phyloP scores from a whole-genome alignment of 2,888 invertebrate genomes.

The Drosophila mayaguana region DNA sequence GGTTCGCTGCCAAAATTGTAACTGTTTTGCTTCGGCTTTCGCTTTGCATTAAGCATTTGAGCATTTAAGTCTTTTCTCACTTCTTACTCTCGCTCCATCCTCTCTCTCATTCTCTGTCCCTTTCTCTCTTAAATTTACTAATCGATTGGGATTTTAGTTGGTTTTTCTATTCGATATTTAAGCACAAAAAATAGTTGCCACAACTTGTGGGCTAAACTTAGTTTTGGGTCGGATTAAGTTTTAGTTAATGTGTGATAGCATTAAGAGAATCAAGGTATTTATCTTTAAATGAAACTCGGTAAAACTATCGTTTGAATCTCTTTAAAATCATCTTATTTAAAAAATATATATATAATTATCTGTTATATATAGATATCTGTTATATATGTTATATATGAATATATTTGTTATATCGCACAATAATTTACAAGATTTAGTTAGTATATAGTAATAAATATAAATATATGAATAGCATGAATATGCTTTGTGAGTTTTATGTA shows the following conservation, averaged over 20 bases:
- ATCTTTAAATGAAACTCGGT: background rate
- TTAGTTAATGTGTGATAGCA: background rate
- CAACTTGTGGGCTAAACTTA: constrained; percentile 9
- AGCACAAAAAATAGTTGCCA: constrained; percentile 16
- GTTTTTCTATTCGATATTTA: constrained; percentile 12
- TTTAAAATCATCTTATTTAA: background rate
- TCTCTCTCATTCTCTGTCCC: background rate
- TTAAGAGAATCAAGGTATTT: background rate
- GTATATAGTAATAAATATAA: no score
- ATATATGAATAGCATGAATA: no score
- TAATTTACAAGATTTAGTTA: no score
- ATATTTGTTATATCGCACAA: no score
- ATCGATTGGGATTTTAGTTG: constrained; percentile 45
- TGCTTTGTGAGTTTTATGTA: no score
- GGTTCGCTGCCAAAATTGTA: constrained; percentile 59
- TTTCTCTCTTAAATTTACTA: constrained; percentile 42
- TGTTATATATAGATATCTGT: no score
- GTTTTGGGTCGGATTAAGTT: background rate
- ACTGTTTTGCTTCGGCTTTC: constrained; percentile 15
- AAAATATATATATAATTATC: no score
- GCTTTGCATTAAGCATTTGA: constrained; percentile 42
- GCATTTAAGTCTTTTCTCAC: constrained; percentile 39
- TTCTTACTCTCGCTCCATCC: background rate
- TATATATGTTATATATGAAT: no score
- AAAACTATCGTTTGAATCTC: background rate